phyloP scores from a whole-genome alignment of 2,113 vertebrate species.

The Gadus chalcogrammus region DNA sequence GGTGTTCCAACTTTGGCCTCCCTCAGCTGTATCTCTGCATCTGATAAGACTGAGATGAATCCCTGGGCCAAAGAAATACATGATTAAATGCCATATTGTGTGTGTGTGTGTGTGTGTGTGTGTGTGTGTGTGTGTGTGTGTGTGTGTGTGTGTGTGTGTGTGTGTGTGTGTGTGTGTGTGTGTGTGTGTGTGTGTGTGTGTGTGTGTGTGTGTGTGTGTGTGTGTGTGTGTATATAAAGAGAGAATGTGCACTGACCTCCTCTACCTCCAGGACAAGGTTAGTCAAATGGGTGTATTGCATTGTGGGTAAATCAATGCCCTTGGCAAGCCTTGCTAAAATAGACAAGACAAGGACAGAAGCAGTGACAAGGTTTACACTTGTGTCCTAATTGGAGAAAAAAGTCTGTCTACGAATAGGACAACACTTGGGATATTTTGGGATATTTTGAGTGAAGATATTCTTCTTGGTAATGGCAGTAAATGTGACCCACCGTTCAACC shows the following conservation, averaged over 20 bases:
- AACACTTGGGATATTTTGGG: no score
- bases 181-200: neutral
- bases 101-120: neutral
- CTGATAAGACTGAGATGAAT: neutral
- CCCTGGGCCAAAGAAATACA: neutral
- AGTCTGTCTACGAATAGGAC: neutral
- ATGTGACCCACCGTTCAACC: constrained; percentile 51
- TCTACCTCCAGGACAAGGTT: neutral
- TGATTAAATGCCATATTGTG: neutral
- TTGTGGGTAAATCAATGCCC: neutral
- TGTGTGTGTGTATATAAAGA: neutral
- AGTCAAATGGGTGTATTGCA: neutral
- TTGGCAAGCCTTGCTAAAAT: neutral
- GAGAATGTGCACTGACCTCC: neutral
- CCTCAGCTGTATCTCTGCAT: neutral
- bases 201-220: neutral
- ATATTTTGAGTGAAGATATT: no score
- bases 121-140: neutral
- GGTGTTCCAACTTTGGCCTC: neutral
- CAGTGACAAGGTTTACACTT: neutral
- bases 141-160: neutral
- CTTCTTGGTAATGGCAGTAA: neutral
- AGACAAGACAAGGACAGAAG: neutral
- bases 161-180: neutral
- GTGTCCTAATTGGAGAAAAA: neutral